Evolutionary conservation across 2,113 vertebrate genomes (phyloP), one percentile per base, ranked within the genome.

Genomic region (Notothenia rossii): DNA sequence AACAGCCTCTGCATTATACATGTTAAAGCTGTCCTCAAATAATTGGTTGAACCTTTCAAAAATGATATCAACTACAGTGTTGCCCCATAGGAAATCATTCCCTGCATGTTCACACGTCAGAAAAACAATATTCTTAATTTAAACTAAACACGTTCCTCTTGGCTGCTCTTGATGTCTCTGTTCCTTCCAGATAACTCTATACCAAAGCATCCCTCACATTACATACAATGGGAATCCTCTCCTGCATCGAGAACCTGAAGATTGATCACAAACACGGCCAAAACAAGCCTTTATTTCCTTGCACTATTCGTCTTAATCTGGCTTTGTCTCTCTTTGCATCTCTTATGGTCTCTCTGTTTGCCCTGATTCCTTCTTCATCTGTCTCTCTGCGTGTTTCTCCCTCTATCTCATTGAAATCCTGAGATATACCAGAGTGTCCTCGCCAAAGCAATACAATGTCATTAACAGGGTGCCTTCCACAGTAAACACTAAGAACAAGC

Each of bases 401-500:
- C 54, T 65, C 29, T 8, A 0, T 60, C 70, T 76, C 59, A 25
- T 51, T 83, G 71, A 56, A 71, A 81, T 85, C 77, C 69, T 9
- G 49, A 79, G 75, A 75, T 75, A 49, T n/a, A 63, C 20, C 55
- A 75, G 22, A 83, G 72, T 84, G 56, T 77, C 75, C 17, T 29
- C 29, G 49, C 15, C 56, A 55, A 79, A 76, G 72, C 77, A 70
- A 58, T 48, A 55, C 49, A 46, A 55, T 83, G 55, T 51, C 56
- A 70, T 81, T 75, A 76, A 74, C 49, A 7, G n/a, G 45, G 33
- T 64, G 71, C 55, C 65, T 72, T 55, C 46, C 48, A 76, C 63
- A 63, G 71, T 79, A 85, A 84, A 87, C 79, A 77, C 65, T 13
- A 50, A 69, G 66, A 58, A 25, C 48, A 64, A 25, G 20, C 55